Percentiles rank a stretch among this genome's conserved stretches.
Conservation (phyloP, 2,113 vertebrate genomes). For the Brachyhypopomus occidentalis region DNA sequence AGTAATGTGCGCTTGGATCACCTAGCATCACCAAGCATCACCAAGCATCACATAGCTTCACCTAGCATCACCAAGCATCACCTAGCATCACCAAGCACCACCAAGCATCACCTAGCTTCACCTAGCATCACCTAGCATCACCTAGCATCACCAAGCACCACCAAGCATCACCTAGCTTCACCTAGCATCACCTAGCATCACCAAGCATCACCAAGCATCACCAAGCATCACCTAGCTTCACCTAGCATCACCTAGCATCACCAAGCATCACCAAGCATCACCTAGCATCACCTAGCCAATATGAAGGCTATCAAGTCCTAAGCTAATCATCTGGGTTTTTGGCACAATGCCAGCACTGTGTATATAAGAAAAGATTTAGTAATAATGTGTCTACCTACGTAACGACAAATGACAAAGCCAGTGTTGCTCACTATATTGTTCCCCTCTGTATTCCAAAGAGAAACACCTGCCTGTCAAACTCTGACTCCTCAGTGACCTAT, state of each 20-base stretch:
- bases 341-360: no score
- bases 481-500: not conserved
- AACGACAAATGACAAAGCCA: not conserved
- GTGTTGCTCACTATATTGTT: not conserved
- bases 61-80: not conserved
- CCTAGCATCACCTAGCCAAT: not conserved
- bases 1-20: no score
- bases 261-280: not conserved
- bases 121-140: not conserved
- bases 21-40: not conserved
- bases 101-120: no score
- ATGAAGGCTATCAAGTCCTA: no score
- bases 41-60: no score
- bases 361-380: not conserved
- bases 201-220: no score
- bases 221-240: not conserved
- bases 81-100: not conserved
- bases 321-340: not conserved
- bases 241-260: not conserved
- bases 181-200: not conserved
- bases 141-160: not conserved
- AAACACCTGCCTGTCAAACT: not conserved
- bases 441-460: constrained; percentile 1
- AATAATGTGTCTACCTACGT: not conserved
- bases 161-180: no score